These are phyloP conservation scores for Tragelaphus imberbis DNA, from an alignment of 2,113 vertebrate species.

Conservation along the genomic window DNA sequence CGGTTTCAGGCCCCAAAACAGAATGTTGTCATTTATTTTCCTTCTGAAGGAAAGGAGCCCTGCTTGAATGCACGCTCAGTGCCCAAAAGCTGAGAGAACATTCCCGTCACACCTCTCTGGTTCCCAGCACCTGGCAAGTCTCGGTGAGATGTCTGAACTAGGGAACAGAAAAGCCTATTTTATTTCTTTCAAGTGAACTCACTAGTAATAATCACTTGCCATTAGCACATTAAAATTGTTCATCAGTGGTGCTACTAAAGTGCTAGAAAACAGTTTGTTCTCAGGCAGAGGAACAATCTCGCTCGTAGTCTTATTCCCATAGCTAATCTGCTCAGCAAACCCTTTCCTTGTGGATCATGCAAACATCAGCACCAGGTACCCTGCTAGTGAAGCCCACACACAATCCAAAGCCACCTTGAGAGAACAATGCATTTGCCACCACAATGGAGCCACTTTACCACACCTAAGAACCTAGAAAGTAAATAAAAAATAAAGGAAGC, in stretches of 20 bases:
- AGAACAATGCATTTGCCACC: neutral
- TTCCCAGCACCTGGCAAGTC: neutral
- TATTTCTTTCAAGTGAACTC: conserved; percentile 37
- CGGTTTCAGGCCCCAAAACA: conserved; percentile 34
- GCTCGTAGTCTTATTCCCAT: neutral
- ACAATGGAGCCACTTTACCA: neutral
- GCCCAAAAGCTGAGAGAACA: neutral
- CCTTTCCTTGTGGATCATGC: neutral
- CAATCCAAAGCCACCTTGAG: neutral
- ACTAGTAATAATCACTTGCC: conserved; percentile 51
- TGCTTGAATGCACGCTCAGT: neutral
- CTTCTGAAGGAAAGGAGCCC: conserved; percentile 27
- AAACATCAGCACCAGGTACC: neutral
- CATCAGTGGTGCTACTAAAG: neutral
- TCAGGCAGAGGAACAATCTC: conserved; percentile 14
- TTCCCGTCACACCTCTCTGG: neutral
- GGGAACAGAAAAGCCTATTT: neutral
- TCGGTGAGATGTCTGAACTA: neutral
- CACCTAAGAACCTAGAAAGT: neutral
- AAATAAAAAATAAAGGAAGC: neutral
- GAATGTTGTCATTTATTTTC: conserved; percentile 52
- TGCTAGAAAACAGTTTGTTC: conserved; percentile 36
- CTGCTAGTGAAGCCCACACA: neutral
- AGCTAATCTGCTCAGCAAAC: conserved; percentile 25
- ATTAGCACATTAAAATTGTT: conserved; percentile 52